Base-by-base conservation (phyloP, 2,888 invertebrate genomes). In the Platycheirus albimanus region DNA sequence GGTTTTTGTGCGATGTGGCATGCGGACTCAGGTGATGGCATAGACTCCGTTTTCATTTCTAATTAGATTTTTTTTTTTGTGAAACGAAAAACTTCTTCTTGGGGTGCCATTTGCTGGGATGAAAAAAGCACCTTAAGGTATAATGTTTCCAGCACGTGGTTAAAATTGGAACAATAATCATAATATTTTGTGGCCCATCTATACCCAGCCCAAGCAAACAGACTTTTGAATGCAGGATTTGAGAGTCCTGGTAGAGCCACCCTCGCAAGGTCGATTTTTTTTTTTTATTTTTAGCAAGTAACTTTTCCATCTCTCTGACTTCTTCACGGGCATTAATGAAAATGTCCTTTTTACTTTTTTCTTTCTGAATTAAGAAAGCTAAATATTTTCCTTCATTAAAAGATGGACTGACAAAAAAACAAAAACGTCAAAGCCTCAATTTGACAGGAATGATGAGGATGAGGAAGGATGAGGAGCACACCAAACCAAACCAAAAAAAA, bases 301-400 rank as follows among this genome's bases (percentile, higher is more conserved):
- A 17, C 28, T 33, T 13, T n/a, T 24, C 7, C n/a, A 28, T 45
- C 8, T 41, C 74, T 74, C 64, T 71, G 61, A 58, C 67, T 69
- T 61, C 67, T 69, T 61, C 45, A 8, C 47, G 74, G 54, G 69
- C 36, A 74, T 71, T 80, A 80, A 75, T 70, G 69, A 61, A 61
- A 61, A 43, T 58, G 41, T 41, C 56, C 41, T 58, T 13, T 1
- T 10, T 36, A 30, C 30, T 51, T 51, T 17, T n/a, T 52, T 45
- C 30, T 52, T 20, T n/a, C 15, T 71, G 69, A 78, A 83, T 83
- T 83, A 78, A 52, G 69, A 74, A 78, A 74, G 38, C 72, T 36
- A 84, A 84, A 84, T 70, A 79, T 75, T 79, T 79, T 78, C 74
- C 78, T 84, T 84, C 84, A 84, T 84, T 84, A 84, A 79, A 74